Base-by-base conservation (phyloP, 2,113 vertebrate species). In the Saguinus midas region DNA sequence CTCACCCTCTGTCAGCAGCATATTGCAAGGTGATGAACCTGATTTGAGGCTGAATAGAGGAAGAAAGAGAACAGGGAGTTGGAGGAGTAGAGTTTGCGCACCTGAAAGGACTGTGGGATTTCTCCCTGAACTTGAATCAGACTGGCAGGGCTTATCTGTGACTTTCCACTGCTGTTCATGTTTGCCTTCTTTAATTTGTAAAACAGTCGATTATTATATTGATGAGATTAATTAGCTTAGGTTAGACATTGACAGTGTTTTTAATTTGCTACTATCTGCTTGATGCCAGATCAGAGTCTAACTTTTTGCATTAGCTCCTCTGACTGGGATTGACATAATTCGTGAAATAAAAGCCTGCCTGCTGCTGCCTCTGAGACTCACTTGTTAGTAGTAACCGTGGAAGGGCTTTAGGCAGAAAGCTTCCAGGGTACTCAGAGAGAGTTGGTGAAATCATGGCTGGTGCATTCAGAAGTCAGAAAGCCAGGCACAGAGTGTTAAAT, bases 21-120 rank as follows among this genome's bases (percentile, higher is more conserved):
- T 12, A 16, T 29, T 58, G 8, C n/a, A 55, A 35, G 32, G 52
- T 35, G 6, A 0, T 50, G 72, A 29, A 45, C 21, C 58, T 11
- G 18, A 43, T 17, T 20, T 4, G 12, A 94, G 55, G 61, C 48
- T 25, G 13, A 64, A 52, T 48, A 48, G 17, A 87, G 40, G 27
- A 35, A n/a, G 10, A 0, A 2, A 18, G 61, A 9, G 35, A 23
- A 16, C 5, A 1, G 18, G 21, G 61, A 4, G 1, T 20, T 27
- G 55, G 37, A n/a, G 32, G 2, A 72, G 18, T 29, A 21, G 90
- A 35, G 6, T 40, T 17, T 29, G 3, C 17, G 17, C 5, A 17
- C 85, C 32, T n/a, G 55, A 40, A 57, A 78, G 75, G 45, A 35
- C 35, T 14, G 1, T 17, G 3, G 12, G 35, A 6, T 68, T 78